Evolutionary conservation across 2,113 vertebrate genomes (phyloP), one percentile per base, ranked within the genome.

Genomic region (Notarius lentiginosus): DNA sequence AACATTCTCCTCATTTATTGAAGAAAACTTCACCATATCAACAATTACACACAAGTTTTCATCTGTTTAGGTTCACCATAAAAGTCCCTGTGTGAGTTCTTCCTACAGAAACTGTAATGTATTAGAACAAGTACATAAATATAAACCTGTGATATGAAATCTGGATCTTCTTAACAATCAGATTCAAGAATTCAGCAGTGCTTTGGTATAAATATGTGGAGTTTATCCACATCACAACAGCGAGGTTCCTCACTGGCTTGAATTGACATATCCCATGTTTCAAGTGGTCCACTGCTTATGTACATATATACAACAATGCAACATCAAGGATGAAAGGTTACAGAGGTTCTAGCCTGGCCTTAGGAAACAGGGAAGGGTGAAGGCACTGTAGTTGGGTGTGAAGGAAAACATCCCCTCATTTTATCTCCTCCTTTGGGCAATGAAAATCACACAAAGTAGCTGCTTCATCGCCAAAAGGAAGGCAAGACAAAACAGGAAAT

Each of bases 351-450:
- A 51, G 84, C 11, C 49, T 79, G 51, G 17, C 76, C 53, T 24
- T 7, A 15, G 41, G 63, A 70, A 11, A 12, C 70, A 84, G 27
- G 27, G 22, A 68, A 30, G 77, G 15, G 9, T 73, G 24, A 73
- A 51, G 8, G 53, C 65, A 6, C 63, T 22, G 47, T 60, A 58
- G 24, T 87, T 80, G 76, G 53, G 65, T 77, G 53, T 86, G 15
- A 81, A 80, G 76, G 63, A 86, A 63, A 86, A 58, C 51, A 34
- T 49, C 66, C 79, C n/a, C 41, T 30, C 83, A 60, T 61, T 80
- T n/a, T 79, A 55, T 17, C 30, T 20, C 27, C 20, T 72, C 65
- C 82, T 55, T 41, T 17, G 92, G 90, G 86, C 89, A 91, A 90
- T 84, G 41, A 76, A 76, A 53, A 10, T 51, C 73, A 51, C 72